Evolutionary conservation across 1,140 invertebrate genomes (phyloP), one percentile per base, ranked within the genome.

Genomic region (Brachystomella parvula): DNA sequence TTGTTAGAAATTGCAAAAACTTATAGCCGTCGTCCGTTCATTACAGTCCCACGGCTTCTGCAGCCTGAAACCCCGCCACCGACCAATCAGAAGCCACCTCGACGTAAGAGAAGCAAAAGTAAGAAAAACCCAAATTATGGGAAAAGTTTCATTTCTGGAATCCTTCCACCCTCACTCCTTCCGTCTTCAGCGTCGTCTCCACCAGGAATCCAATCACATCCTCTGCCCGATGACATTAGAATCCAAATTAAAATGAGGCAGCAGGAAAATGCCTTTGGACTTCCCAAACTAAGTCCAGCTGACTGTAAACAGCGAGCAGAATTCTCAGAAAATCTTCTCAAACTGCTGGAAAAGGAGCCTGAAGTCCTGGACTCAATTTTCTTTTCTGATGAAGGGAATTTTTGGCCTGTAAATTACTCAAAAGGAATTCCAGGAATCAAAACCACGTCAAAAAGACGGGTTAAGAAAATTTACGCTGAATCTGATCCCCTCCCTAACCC

Each of bases 301-400:
- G 71, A 72, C 28, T 65, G 59, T 28, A 15, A 24, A 15, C 61
- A 56, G 19, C 49, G 71, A 31, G 28, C 64, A 0, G 26, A 47
- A 12, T 72, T 72, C 44, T 49, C 71, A 2, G 47, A 21, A 0
- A 63, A 61, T 24, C 33, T 72, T 29, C 58, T 72, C 2, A 19
- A 24, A 15, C 2, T 63, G 6, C 12, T 72, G 47, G 68, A 72
- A 6, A 44, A 64, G n/a, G 57, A 69, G 15, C 62, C 66, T 1
- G 28, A 44, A 24, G 31, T 73, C 21, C 26, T 70, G 17, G 24
- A 67, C 19, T 33, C 32, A 0, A 64, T 70, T 31, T n/a, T 73
- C n/a, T 73, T 68, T 33, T 68, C 68, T 3, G 71, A 73, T 29
- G 71, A 73, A 49, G 68, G 71, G 12, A 70, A 68, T 33, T 73